Evolutionary conservation across 2,888 invertebrate species (phyloP), one percentile per base, ranked within the genome.

Genomic region (Cylindroiulus punctatus): DNA sequence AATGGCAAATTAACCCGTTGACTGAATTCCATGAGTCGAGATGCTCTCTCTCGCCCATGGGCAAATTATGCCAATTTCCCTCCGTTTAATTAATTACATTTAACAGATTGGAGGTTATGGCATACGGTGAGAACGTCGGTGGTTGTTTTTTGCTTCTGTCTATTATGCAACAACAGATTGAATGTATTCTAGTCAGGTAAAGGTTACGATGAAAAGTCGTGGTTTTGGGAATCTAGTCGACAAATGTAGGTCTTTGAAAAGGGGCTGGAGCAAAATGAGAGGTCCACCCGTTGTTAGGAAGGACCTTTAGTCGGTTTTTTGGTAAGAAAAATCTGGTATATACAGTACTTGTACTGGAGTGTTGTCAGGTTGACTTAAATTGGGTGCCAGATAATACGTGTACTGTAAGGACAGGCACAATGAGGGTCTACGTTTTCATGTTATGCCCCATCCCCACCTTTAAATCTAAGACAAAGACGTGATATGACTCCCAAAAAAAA

Each of bases 221-320:
- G 19, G 65, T 26, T 26, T 65, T 65, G 26, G 0, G 65, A 65
- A 65, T 65, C 26, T 65, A 65, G 65, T 65, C 65, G 26, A 65
- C 65, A 12, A 65, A 65, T 65, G 65, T 65, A 65, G 65, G 65
- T 65, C 65, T 65, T 65, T 26, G 65, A 26, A 65, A 65, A 65
- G 26, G 3, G 57, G 57, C n/a, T 3, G 22, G 57, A 57, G 57
- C 17, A 57, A n/a, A 19, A 57, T 22, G 65, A 65, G n/a, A 65
- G 8, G 65, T 65, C 12, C n/a, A n/a, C n/a, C n/a, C n/a, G 26
- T 65, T 65, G n/a, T 65, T 26, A n/a, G 65, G 22, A 65, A 65
- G 65, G 65, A 2, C 26, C 26, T 10, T 65, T 52, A 57, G n/a
- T 0, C 19, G 57, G 19, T 57, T 57, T n/a, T 57, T 57, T n/a